These are phyloP conservation scores for Daktulosphaira vitifoliae DNA, from an alignment of 1,140 invertebrate genomes.

Conservation along the genomic window DNA sequence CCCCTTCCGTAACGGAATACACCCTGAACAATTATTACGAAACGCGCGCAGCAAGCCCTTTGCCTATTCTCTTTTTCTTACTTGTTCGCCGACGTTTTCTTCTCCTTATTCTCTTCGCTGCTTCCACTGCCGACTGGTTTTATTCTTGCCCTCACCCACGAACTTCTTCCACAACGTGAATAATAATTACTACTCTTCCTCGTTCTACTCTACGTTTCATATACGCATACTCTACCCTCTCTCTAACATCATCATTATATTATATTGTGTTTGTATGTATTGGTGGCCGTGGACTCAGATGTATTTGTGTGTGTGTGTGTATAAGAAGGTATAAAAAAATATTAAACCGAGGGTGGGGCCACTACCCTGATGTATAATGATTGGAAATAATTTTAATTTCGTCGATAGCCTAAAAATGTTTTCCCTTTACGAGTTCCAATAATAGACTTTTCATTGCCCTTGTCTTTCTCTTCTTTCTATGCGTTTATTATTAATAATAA, in stretches of 20 bases:
- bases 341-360: conserved; percentile 2
- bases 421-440: background rate
- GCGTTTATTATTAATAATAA: no score
- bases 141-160: background rate
- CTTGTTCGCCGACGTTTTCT: background rate
- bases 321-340: background rate
- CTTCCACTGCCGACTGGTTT: background rate
- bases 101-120: background rate
- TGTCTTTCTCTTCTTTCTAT: background rate
- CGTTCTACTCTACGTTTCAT: background rate
- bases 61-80: background rate
- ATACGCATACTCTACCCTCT: no score
- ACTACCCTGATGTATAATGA: background rate
- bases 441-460: background rate
- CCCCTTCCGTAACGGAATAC: background rate
- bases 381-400: conserved; percentile 29
- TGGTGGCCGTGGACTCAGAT: background rate
- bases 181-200: conserved; percentile 20
- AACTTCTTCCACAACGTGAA: conserved; percentile 15
- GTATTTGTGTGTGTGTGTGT: no score
- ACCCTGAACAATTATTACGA: conserved; percentile 9
- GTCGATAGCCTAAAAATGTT: conserved; percentile 19
- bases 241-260: no score
- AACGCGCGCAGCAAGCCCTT: conserved; percentile 1
- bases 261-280: no score